phyloP scores from a whole-genome alignment of 2,888 invertebrate species.

The Nemotelus nigrinus region DNA sequence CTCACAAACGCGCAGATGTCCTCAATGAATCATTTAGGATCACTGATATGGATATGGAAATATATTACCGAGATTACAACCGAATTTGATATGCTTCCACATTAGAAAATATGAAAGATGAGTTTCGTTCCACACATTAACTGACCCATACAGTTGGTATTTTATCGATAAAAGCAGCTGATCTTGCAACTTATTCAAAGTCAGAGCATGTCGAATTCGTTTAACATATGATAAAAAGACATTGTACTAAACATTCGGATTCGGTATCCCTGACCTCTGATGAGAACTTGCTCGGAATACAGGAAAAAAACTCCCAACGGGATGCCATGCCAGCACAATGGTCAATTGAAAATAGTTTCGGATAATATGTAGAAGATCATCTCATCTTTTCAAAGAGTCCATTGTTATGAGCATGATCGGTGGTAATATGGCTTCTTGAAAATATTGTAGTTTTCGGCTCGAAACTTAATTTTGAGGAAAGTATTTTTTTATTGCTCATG shows the following conservation, averaged over 20 bases:
- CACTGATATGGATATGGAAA: constrained; percentile 26
- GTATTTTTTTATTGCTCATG: background rate
- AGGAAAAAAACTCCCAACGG: no score
- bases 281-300: no score
- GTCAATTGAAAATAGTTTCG: no score
- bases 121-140: background rate
- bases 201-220: constrained; percentile 35
- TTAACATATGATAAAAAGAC: constrained; percentile 14
- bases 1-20: constrained; percentile 8
- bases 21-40: constrained; percentile 5
- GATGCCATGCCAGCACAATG: no score
- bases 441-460: background rate
- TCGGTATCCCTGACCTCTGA: no score
- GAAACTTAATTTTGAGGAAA: background rate
- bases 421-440: constrained; percentile 14
- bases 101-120: constrained; percentile 16
- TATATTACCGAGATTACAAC: constrained; percentile 26
- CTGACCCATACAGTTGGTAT: constrained; percentile 1
- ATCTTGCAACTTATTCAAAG: constrained; percentile 27
- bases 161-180: constrained; percentile 7
- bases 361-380: no score
- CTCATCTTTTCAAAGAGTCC: constrained; percentile 19
- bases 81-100: constrained; percentile 31
- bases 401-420: constrained; percentile 26
- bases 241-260: no score